Base-by-base conservation (phyloP, 2,113 vertebrate species). In the Epinephelus cyanopodus region DNA sequence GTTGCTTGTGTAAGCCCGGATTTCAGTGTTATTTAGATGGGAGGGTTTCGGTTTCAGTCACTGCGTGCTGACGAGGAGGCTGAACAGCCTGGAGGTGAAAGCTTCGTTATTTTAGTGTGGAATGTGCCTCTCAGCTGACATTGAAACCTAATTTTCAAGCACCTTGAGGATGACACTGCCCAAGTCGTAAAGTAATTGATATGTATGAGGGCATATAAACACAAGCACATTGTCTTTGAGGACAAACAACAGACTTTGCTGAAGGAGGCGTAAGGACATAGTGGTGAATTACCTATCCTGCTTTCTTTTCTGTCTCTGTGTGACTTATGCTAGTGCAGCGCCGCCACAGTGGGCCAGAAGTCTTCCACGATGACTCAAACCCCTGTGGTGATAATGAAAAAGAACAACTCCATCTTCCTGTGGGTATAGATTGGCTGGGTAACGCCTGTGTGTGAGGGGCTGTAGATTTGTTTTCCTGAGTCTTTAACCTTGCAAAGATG, bases 91-190 rank as follows among this genome's bases (percentile, higher is more conserved):
- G 65, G 78, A 89, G 92, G 85, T 81, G 90, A 93, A 91, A 81
- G 66, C 82, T 9, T 56, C 15, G 66, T 89, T 89, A 82, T 90
- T 88, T 90, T 85, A 50, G 80, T 87, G 85, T 78, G 83, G 88
- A 84, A 86, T 75, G 79, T 57, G 79, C 81, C 87, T 88, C 91
- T 89, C 89, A 73, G 81, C 83, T 92, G 93, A 93, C 92, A 92
- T 92, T 93, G 92, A 94, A 91, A 94, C 79, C 91, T 92, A 62
- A 94, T 94, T 93, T 91, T 89, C 86, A 86, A 87, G 66, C 92
- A 93, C 93, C 92, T 94, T 94, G 92, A 93, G 79, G 86, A 91
- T 82, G 92, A 87, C 92, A 87, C 86, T 80, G 80, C 74, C 88
- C 81, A 82, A 91, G 87, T 90, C 47, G 62, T 91, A 79, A 86